Percentiles rank a stretch among this genome's conserved stretches.
Conservation (phyloP, 2,888 invertebrate species). For the Lymantria monacha region DNA sequence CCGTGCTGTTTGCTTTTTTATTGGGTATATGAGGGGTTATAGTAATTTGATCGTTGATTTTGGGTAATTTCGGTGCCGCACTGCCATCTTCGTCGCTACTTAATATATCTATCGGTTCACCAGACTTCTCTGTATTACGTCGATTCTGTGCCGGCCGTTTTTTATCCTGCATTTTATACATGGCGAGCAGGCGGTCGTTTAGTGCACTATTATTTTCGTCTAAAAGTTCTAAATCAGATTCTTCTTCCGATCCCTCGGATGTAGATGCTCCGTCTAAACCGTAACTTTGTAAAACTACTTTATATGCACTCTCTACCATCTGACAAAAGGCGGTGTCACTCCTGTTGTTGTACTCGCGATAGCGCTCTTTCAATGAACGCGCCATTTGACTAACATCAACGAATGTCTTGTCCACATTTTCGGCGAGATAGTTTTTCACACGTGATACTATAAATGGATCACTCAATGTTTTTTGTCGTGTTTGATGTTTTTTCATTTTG, state of each 20-base stretch:
- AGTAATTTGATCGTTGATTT: conserved; percentile 76
- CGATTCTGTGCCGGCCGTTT: conserved; percentile 64
- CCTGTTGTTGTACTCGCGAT: conserved; percentile 89
- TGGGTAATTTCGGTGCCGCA: conserved; percentile 70
- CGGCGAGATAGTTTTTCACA: conserved; percentile 89
- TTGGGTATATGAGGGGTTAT: conserved; percentile 72
- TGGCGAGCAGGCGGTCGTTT: conserved; percentile 78
- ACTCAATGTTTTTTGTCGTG: conserved; percentile 70
- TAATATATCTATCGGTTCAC: conserved; percentile 74
- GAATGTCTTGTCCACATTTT: conserved; percentile 90
- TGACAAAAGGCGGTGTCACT: conserved; percentile 90
- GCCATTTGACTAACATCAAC: conserved; percentile 93
- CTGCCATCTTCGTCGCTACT: conserved; percentile 70
- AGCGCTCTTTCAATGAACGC: conserved; percentile 87
- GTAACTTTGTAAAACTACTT: conserved; percentile 86
- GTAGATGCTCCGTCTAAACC: conserved; percentile 83
- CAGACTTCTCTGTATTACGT: conserved; percentile 62
- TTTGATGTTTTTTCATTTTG: conserved; percentile 77
- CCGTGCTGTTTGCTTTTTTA: conserved; percentile 50
- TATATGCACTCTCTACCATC: conserved; percentile 89
- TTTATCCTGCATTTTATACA: conserved; percentile 78
- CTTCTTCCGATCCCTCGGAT: conserved; percentile 83
- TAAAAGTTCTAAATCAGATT: conserved; percentile 87
- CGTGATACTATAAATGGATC: conserved; percentile 83
- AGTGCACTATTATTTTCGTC: conserved; percentile 91